A percentile compares a stretch with the other conserved stretches of the same genome.
Evolutionary conservation across 2,113 vertebrate genomes (phyloP).

Genomic region (Myrmecophaga tridactyla): DNA sequence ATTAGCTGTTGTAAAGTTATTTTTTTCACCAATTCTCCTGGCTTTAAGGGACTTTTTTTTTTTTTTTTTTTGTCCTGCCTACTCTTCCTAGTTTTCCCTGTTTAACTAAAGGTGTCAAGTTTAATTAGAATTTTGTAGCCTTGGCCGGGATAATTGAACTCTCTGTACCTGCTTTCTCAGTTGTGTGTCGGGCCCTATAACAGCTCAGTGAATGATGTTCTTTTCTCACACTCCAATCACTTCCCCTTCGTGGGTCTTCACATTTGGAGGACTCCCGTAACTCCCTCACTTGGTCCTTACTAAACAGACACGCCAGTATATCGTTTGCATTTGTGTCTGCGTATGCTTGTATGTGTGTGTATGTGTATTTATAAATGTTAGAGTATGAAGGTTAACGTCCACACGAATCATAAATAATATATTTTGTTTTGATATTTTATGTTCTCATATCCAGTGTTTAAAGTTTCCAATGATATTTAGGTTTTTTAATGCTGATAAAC

Average conservation of each 20-base stretch:
- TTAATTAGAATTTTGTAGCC: too few relatives aligned
- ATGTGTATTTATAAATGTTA: not conserved
- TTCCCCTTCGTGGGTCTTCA: not conserved
- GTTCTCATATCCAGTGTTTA: not conserved
- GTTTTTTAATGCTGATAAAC: not conserved
- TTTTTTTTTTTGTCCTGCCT: not conserved
- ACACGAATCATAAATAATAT: not conserved
- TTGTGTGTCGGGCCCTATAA: not conserved
- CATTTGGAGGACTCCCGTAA: not conserved
- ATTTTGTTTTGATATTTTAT: slow-evolving; percentile 21
- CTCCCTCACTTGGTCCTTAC: not conserved
- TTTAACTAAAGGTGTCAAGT: not conserved
- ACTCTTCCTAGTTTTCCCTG: not conserved
- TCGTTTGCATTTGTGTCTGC: not conserved
- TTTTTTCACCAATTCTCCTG: not conserved
- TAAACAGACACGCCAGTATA: not conserved
- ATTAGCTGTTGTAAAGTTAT: not conserved
- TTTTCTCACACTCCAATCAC: not conserved
- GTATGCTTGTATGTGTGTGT: not conserved
- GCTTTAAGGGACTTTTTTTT: not conserved
- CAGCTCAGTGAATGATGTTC: not conserved
- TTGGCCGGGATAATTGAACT: too few relatives aligned
- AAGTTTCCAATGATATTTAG: not conserved
- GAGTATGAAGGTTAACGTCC: not conserved
- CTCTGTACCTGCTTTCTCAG: not conserved